Conservation (phyloP, 2,888 invertebrate species). For the Hydraecia micacea region DNA sequence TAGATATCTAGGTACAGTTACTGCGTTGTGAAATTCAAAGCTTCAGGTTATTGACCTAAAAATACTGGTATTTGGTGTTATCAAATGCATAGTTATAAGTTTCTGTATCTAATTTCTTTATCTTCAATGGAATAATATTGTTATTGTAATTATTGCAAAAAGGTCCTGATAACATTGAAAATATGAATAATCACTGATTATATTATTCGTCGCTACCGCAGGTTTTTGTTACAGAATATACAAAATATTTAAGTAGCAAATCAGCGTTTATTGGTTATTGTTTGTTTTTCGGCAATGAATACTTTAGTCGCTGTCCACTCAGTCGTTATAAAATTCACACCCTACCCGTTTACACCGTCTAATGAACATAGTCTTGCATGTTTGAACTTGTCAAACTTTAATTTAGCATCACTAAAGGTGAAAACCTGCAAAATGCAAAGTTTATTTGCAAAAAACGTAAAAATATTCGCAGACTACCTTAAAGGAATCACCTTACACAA, state of each 20-base stretch:
- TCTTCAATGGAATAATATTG: slow-evolving; percentile 16
- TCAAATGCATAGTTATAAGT: slow-evolving; percentile 12
- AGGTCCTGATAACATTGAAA: slow-evolving; percentile 3
- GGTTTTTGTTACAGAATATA: neutral
- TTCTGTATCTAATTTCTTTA: neutral
- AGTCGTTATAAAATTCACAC: too few relatives aligned
- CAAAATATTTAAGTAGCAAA: neutral
- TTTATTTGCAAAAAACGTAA: too few relatives aligned
- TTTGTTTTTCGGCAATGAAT: neutral
- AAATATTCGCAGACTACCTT: too few relatives aligned
- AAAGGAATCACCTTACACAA: too few relatives aligned
- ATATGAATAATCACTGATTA: neutral
- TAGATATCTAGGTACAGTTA: too few relatives aligned
- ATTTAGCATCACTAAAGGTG: too few relatives aligned
- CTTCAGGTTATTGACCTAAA: slow-evolving; percentile 7
- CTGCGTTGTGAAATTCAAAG: neutral
- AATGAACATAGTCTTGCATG: neutral
- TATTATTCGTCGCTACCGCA: neutral
- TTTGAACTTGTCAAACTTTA: too few relatives aligned
- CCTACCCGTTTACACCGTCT: neutral
- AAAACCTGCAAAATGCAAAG: too few relatives aligned
- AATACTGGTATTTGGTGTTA: neutral
- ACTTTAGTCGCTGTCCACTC: too few relatives aligned
- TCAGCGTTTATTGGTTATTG: too few relatives aligned
- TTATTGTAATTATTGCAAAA: neutral